phyloP scores from a whole-genome alignment of 1,140 invertebrate genomes.

The Drosophila tani region DNA sequence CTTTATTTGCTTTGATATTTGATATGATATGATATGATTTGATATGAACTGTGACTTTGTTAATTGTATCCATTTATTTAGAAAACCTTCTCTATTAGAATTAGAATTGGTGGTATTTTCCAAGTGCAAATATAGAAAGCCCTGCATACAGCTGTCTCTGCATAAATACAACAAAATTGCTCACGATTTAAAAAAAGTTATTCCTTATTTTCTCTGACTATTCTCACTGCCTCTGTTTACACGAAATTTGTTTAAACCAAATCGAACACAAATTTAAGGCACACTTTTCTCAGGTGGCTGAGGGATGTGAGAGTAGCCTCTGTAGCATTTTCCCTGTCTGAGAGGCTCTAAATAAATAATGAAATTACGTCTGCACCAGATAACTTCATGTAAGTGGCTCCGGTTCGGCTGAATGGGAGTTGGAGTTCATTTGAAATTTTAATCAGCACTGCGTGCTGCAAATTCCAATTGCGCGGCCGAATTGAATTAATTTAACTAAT shows the following conservation, averaged over 20 bases:
- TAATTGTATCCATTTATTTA: too few relatives aligned
- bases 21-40: too few relatives aligned
- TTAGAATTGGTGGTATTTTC: too few relatives aligned
- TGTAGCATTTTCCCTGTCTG: conserved; percentile 43
- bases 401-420: not conserved
- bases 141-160: not conserved
- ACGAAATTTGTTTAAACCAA: conserved; percentile 3
- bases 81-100: too few relatives aligned
- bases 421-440: conserved; percentile 57
- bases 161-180: not conserved
- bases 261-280: conserved; percentile 1
- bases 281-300: not conserved
- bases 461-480: conserved; percentile 57
- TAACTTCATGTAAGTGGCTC: conserved; percentile 33
- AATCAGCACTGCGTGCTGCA: conserved; percentile 51
- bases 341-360: conserved; percentile 72
- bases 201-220: not conserved
- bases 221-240: conserved; percentile 19
- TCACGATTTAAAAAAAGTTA: not conserved
- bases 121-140: too few relatives aligned
- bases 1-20: too few relatives aligned
- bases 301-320: not conserved
- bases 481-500: conserved; percentile 77
- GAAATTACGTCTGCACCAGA: conserved; percentile 63
- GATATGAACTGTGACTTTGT: too few relatives aligned